Base-by-base conservation (phyloP, 1,140 invertebrate genomes). In the Drosophila murphyi region DNA sequence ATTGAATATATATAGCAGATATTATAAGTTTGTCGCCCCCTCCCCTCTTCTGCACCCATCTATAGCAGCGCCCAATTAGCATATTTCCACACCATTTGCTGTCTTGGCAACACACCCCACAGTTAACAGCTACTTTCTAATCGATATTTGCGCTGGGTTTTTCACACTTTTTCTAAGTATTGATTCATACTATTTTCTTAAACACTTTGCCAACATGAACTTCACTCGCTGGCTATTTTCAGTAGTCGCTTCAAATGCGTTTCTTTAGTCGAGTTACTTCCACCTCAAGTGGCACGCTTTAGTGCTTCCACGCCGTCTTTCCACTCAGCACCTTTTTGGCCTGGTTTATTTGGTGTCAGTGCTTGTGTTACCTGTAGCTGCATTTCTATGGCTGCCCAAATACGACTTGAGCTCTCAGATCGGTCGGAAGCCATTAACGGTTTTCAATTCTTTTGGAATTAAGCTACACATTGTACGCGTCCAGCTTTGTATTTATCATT, bases 291-390 rank as follows among this genome's bases (percentile, higher is more conserved):
- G 47, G n/a, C 52, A 69, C 43, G 60, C 34, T 57, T 43, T 51
- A 57, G 41, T 57, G 54, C 34, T 31, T 4, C 41, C 73, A 29
- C 41, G 56, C 7, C 48, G 7, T 45, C n/a, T n/a, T 47, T 4
- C 45, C 73, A 29, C 41, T 35, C 63, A 4, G 29, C 68, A 75
- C 56, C 31, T 76, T 65, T 20, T 61, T 82, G 82, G 51, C 83
- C 82, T 79, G 83, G 45, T 82, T 86, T 69, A 75, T 85, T 83
- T 80, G 62, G 80, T 79, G 75, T 82, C 72, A 80, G 47, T 82
- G 77, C 77, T 77, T 73, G 51, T 78, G 63, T 68, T 85, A 72
- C 62, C 51, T 69, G 71, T 51, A 59, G 72, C 72, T 68, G 62
- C 77, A 64, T 78, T 86, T 78, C 60, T 76, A 82, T 76, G 82